Conservation (phyloP, 2,888 invertebrate genomes). For the Allygus modestus region DNA sequence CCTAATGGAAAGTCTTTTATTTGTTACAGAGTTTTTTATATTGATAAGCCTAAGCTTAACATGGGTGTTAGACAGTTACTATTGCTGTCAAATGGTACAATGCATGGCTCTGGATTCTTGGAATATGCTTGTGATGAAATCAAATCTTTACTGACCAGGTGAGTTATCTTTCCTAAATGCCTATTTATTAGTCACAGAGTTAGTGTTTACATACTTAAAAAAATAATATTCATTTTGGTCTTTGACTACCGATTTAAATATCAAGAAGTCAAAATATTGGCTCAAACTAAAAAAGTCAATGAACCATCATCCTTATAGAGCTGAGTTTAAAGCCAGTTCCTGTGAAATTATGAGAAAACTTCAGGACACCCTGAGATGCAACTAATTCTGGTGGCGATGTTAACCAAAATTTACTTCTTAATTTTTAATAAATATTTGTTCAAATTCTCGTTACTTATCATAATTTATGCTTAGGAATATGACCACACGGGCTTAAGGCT, state of each 20-base stretch:
- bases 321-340: background rate
- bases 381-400: no score
- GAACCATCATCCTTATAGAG: no score
- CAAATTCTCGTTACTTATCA: no score
- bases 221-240: no score
- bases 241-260: no score
- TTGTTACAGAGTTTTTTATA: background rate
- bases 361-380: no score
- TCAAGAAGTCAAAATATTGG: background rate
- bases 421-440: no score
- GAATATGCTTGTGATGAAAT: constrained; percentile 84
- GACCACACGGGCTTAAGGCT: no score
- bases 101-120: constrained; percentile 81
- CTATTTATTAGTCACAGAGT: background rate
- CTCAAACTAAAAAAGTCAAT: background rate
- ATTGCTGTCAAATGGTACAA: constrained; percentile 83
- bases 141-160: constrained; percentile 79
- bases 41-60: background rate
- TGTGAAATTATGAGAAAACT: background rate
- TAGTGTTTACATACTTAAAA: no score
- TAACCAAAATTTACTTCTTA: no score
- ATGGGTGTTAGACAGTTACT: constrained; percentile 77
- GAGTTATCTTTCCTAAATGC: constrained; percentile 71
- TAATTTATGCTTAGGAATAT: no score
- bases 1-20: background rate